Evolutionary conservation across 2,888 invertebrate species (phyloP), one percentile per base, ranked within the genome.

Genomic region (Pogonocherus hispidulus): DNA sequence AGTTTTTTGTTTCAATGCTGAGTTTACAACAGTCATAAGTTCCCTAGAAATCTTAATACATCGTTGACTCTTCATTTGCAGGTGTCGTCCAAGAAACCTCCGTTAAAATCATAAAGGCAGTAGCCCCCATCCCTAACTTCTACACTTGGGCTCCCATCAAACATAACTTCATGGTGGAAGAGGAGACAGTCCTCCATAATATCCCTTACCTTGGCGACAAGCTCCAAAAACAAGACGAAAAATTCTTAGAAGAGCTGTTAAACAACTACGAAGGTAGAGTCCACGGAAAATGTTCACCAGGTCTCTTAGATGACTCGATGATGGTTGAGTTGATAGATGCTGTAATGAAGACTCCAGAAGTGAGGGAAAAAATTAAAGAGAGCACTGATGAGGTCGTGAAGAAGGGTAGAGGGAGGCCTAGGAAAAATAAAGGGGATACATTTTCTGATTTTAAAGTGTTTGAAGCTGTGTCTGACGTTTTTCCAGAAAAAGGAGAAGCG

Each of bases 131-230:
- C 70, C 98, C 98, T 0, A 96, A 96, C 0, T 98, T 98, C 98
- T 98, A 97, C 83, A 96, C 95, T 0, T 98, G 98, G 98, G 97
- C 97, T 0, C 96, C 97, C 0, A 94, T 97, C 4, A 97, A 98
- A 83, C 97, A 97, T 83, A 98, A 98, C 86, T 97, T 96, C 79
- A 95, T 97, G 95, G 96, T 98, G 0, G 98, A 99, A 84, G 99
- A 99, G 86, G 98, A 99, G 87, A 97, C 97, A 0, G 97, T 98
- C 14, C 88, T 99, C 8, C 98, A 98, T 85, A 99, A 99, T 85
- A 98, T 99, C 82, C 99, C 99, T 0, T 99, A 99, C 83, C 97
- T 99, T 97, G 98, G 98, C 0, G 99, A 99, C 83, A 97, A 98
- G 83, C 93, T 97, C 65, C 88, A 98, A 52, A 98, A 98, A 83